A percentile compares a stretch with the other conserved stretches of the same genome.
These are phyloP conservation scores for Eumacrocentrus americanus DNA, from an alignment of 2,888 invertebrate genomes.

Conservation along the genomic window DNA sequence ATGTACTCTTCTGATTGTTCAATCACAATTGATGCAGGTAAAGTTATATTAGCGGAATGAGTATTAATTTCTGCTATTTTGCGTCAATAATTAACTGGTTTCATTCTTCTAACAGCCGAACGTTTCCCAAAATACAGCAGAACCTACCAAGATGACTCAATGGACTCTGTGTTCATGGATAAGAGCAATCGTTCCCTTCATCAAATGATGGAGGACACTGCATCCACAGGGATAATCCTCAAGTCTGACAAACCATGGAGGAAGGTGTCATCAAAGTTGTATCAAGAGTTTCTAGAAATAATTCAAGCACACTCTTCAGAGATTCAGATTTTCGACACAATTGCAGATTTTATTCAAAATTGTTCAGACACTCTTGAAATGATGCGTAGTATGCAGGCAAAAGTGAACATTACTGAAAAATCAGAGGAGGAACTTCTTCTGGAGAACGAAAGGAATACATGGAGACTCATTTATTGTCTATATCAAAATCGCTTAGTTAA, in stretches of 20 bases:
- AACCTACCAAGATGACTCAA: slow-evolving; percentile 15
- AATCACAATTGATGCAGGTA: too few species aligned
- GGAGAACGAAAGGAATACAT: slow-evolving; percentile 85
- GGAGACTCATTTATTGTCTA: slow-evolving; percentile 82
- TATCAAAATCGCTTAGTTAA: slow-evolving; percentile 78
- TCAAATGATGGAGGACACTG: slow-evolving; percentile 57
- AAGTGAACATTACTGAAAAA: slow-evolving; percentile 49
- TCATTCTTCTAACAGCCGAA: too few species aligned
- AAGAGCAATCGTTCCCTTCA: slow-evolving; percentile 47
- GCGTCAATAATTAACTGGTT: too few species aligned
- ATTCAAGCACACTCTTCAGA: slow-evolving; percentile 51
- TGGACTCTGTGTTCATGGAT: slow-evolving; percentile 44
- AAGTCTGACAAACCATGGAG: slow-evolving; percentile 55
- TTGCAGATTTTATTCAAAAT: slow-evolving; percentile 69
- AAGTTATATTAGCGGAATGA: too few species aligned
- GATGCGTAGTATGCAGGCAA: slow-evolving; percentile 58
- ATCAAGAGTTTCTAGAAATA: slow-evolving; percentile 55
- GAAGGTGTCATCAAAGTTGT: slow-evolving; percentile 49
- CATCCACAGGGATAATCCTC: slow-evolving; percentile 52
- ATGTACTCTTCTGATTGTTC: too few species aligned
- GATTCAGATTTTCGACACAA: slow-evolving; percentile 65
- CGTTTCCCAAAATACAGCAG: too few species aligned
- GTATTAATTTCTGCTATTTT: too few species aligned
- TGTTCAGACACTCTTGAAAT: slow-evolving; percentile 69
- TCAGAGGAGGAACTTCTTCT: slow-evolving; percentile 61